A percentile compares a stretch with the other conserved stretches of the same genome.
Conservation (phyloP, 2,113 vertebrate genomes). For the Erythrocercus mccallii region DNA sequence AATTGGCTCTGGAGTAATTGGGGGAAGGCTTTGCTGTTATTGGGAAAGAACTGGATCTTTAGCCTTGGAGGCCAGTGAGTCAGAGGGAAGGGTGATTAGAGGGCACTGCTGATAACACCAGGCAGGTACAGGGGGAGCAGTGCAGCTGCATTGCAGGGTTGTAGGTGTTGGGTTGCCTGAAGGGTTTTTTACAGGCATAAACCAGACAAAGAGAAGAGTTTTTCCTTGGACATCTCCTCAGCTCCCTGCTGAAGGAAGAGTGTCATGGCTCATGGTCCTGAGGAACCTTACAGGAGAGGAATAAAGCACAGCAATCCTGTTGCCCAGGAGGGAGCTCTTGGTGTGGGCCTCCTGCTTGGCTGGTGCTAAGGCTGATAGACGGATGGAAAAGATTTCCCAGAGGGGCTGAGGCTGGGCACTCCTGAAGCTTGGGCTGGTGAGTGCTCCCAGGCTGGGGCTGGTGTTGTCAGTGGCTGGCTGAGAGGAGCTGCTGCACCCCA, state of each 20-base stretch:
- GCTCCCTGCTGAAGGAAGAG: not conserved
- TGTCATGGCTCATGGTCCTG: not conserved
- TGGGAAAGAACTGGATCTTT: not conserved
- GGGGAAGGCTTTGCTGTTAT: not conserved
- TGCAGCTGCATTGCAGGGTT: fast-evolving
- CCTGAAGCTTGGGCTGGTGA: not conserved
- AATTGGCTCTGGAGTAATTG: not conserved
- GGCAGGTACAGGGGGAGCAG: not conserved
- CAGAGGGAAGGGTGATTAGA: not conserved
- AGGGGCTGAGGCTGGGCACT: not conserved
- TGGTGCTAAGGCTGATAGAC: not conserved
- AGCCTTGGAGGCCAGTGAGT: not conserved
- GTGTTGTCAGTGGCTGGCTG: not conserved
- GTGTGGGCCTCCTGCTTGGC: not conserved
- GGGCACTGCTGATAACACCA: not conserved
- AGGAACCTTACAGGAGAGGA: not conserved
- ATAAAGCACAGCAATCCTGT: not conserved
- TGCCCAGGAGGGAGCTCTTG: not conserved
- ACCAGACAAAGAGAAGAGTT: not conserved
- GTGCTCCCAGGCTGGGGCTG: not conserved
- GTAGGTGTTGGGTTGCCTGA: not conserved
- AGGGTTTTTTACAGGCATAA: not conserved
- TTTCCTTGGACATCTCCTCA: not conserved
- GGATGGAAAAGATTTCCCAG: not conserved
- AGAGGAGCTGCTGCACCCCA: not conserved